Evolutionary conservation across 2,888 invertebrate species (phyloP).

Genomic region (Cerceris ruficornis): DNA sequence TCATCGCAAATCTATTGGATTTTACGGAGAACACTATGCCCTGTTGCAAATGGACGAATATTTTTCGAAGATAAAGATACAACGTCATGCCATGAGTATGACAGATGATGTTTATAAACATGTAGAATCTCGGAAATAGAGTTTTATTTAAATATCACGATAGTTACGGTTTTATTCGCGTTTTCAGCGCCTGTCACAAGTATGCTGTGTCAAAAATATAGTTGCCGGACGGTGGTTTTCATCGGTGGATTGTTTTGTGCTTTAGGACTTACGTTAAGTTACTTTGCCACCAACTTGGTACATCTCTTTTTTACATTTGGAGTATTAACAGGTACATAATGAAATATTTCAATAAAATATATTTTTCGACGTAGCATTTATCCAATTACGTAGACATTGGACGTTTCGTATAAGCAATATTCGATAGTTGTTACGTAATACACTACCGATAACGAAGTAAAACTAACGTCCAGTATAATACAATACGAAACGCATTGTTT

Average conservation of each 20-base stretch:
- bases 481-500: not conserved
- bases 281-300: constrained; percentile 87
- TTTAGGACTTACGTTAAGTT: constrained; percentile 87
- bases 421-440: constrained; percentile 17
- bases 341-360: not conserved
- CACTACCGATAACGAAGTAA: not conserved
- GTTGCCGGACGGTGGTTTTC: constrained; percentile 88
- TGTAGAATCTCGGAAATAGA: not conserved
- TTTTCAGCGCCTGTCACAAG: constrained; percentile 87
- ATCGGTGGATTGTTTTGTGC: constrained; percentile 89
- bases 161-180: constrained; percentile 6
- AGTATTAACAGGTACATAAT: constrained; percentile 86
- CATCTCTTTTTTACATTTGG: constrained; percentile 89
- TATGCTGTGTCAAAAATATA: constrained; percentile 86
- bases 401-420: not conserved
- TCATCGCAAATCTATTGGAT: constrained; percentile 26
- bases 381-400: no score
- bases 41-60: not conserved
- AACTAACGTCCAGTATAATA: not conserved
- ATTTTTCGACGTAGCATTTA: not conserved
- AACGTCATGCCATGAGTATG: not conserved
- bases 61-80: no score
- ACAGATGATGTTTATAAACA: constrained; percentile 5
- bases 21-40: not conserved
- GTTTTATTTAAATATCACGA: not conserved